These are phyloP conservation scores for Aplodontia rufa DNA, from an alignment of 2,113 vertebrate genomes.

Conservation along the genomic window DNA sequence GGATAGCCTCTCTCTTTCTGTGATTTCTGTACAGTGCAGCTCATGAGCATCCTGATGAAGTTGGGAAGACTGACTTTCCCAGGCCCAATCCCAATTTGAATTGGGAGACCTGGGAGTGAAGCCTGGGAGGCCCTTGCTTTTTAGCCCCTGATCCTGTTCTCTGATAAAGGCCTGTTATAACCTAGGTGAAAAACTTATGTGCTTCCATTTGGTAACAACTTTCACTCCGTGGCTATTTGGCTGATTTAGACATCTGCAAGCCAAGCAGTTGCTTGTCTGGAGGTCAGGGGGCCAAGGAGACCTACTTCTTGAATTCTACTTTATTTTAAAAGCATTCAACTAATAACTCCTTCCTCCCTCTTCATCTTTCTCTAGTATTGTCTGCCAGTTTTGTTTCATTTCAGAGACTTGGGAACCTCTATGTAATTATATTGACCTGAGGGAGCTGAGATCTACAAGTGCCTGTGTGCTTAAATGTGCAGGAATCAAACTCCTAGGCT, in stretches of 20 bases:
- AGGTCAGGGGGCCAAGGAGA: background rate
- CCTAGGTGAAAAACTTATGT: fast-evolving
- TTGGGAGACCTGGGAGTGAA: fast-evolving
- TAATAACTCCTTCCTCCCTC: too few species aligned
- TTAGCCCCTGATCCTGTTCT: fast-evolving
- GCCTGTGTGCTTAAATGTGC: constrained; percentile 74
- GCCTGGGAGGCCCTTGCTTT: background rate
- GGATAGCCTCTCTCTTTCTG: background rate
- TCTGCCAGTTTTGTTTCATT: constrained; percentile 63
- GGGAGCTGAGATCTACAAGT: constrained; percentile 77
- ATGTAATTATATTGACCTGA: constrained; percentile 77
- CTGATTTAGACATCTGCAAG: background rate
- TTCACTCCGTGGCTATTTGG: fast-evolving
- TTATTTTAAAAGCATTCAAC: background rate
- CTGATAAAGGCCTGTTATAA: too few species aligned
- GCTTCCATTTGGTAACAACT: fast-evolving
- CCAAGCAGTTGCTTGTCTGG: fast-evolving
- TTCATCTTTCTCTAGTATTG: background rate
- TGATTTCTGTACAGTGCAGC: background rate
- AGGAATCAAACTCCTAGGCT: constrained; percentile 81
- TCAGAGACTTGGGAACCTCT: constrained; percentile 74
- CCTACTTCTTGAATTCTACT: background rate
- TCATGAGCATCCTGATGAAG: background rate
- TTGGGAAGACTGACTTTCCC: background rate
- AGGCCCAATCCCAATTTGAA: fast-evolving